These are phyloP conservation scores for Teleiodes luculella DNA, from an alignment of 2,888 invertebrate genomes.

Conservation along the genomic window DNA sequence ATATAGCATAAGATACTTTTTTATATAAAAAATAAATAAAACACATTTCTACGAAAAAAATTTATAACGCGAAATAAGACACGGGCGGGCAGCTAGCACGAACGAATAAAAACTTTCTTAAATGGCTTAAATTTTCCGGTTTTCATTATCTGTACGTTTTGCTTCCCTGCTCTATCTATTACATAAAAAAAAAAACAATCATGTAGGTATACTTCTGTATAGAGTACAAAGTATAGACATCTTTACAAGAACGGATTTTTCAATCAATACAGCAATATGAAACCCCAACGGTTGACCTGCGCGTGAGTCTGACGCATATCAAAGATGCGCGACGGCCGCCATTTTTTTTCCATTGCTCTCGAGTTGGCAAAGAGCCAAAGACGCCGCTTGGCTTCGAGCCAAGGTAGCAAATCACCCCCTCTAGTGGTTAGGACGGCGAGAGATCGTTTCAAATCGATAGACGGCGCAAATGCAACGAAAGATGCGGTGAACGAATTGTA, in stretches of 20 bases:
- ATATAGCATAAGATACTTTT: too few relatives aligned
- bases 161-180: too few relatives aligned
- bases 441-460: slow-evolving; percentile 14
- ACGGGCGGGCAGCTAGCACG: too few relatives aligned
- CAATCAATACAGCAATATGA: not conserved
- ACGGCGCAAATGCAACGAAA: not conserved
- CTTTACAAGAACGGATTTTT: not conserved
- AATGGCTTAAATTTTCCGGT: too few relatives aligned
- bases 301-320: slow-evolving; percentile 74
- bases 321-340: slow-evolving; percentile 69
- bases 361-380: slow-evolving; percentile 66
- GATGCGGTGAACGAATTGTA: not conserved
- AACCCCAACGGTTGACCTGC: slow-evolving; percentile 29
- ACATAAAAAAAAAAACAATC: too few relatives aligned
- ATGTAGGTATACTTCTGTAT: too few relatives aligned
- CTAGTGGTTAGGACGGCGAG: slow-evolving; percentile 38
- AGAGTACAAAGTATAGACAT: too few relatives aligned
- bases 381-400: slow-evolving; percentile 67
- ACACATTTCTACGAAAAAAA: too few relatives aligned
- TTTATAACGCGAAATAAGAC: too few relatives aligned
- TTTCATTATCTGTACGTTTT: too few relatives aligned
- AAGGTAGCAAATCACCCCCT: slow-evolving; percentile 62
- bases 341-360: slow-evolving; percentile 68
- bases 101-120: too few relatives aligned
- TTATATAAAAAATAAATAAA: too few relatives aligned